Conservation (phyloP, 2,113 vertebrate genomes). For the Scophthalmus maximus region DNA sequence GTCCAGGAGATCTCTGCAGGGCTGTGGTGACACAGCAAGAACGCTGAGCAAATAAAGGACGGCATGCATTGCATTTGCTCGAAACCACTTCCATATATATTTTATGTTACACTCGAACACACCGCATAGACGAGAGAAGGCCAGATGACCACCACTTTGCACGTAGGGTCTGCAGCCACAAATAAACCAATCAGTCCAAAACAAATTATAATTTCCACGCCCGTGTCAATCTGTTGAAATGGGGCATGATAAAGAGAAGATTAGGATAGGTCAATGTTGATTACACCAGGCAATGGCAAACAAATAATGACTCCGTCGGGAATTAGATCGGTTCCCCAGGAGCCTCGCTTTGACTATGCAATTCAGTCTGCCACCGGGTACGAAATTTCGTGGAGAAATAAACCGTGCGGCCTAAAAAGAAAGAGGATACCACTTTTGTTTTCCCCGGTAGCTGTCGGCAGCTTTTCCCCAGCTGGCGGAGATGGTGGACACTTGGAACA, state of each 20-base stretch:
- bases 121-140: background rate
- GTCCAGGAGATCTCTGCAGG: conserved; percentile 3
- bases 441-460: too few species aligned
- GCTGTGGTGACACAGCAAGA: background rate
- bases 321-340: background rate
- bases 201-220: background rate
- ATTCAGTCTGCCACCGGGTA: background rate
- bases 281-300: background rate
- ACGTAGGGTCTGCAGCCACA: background rate
- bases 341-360: background rate
- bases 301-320: background rate
- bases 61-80: background rate
- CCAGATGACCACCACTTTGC: background rate
- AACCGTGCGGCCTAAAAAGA: background rate
- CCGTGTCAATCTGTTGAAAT: too few species aligned
- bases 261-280: too few species aligned
- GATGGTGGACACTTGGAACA: too few species aligned
- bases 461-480: too few species aligned
- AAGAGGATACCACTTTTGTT: background rate
- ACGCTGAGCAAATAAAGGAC: background rate
- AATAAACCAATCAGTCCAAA: background rate
- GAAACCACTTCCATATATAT: background rate
- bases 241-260: too few species aligned
- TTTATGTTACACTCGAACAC: background rate
- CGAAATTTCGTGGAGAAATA: too few species aligned